These are phyloP conservation scores for Sternarchorhynchus goeldii DNA, from an alignment of 2,797 vertebrate species.

Conservation along the genomic window DNA sequence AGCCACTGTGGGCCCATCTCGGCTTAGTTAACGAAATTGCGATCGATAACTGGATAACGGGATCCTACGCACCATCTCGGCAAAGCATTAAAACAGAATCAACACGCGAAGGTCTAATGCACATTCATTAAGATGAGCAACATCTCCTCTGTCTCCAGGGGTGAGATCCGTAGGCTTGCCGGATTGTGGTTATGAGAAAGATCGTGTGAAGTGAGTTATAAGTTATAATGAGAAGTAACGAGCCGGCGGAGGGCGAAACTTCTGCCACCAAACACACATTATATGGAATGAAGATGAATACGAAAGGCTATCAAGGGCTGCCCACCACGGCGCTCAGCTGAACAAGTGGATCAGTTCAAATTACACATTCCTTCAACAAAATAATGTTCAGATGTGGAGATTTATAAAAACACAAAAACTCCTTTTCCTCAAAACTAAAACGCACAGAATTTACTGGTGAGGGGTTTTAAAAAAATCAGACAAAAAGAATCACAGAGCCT, in stretches of 20 bases:
- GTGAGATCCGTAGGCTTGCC: conserved; percentile 66
- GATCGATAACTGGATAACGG: conserved; percentile 70
- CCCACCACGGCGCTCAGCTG: background rate
- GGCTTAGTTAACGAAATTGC: conserved; percentile 70
- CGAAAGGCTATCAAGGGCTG: conserved; percentile 15
- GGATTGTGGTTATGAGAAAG: conserved; percentile 67
- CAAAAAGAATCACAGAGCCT: no score
- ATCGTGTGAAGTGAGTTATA: conserved; percentile 24
- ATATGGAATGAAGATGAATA: conserved; percentile 29
- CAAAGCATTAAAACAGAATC: conserved; percentile 47
- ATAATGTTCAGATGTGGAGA: background rate
- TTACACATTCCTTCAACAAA: conserved; percentile 12
- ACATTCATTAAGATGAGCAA: conserved; percentile 72
- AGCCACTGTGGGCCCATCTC: conserved; percentile 66
- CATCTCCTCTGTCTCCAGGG: conserved; percentile 68
- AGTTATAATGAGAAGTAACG: conserved; percentile 44
- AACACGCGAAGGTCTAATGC: conserved; percentile 19
- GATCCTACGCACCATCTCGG: conserved; percentile 58
- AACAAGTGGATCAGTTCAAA: conserved; percentile 4
- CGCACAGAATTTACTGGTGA: no score
- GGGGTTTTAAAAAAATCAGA: no score
- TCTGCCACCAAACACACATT: conserved; percentile 31
- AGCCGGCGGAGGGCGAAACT: conserved; percentile 16
- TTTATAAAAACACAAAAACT: background rate
- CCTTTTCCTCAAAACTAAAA: background rate